Conservation (phyloP, 2,797 vertebrate species). For the Rallus crepitans region DNA sequence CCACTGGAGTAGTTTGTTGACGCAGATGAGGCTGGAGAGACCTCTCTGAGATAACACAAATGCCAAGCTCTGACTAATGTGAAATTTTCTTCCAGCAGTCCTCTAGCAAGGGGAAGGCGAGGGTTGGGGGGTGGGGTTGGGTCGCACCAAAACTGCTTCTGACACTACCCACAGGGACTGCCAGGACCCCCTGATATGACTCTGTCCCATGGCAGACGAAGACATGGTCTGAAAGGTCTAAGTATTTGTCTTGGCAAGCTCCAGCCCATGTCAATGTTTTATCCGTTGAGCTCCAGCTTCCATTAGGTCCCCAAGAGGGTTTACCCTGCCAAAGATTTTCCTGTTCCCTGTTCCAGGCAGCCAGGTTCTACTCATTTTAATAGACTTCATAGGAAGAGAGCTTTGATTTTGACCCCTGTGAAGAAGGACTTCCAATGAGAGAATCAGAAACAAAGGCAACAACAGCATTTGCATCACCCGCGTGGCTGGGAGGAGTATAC, state of each 20-base stretch:
- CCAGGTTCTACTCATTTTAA: neutral
- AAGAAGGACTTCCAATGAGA: neutral
- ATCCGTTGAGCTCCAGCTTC: neutral
- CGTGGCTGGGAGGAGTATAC: neutral
- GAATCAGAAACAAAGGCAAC: constrained; percentile 3
- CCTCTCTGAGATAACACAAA: neutral
- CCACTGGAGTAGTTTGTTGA: neutral
- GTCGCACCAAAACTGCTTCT: neutral
- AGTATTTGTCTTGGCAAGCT: neutral
- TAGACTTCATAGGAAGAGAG: neutral
- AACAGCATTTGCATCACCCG: neutral
- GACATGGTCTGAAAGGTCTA: neutral
- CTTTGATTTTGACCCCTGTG: constrained; percentile 27
- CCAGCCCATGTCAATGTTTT: neutral
- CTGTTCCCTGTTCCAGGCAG: neutral
- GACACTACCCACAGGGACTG: neutral
- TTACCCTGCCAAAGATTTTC: neutral
- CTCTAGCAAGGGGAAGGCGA: rapidly evolving
- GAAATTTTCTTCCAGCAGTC: neutral
- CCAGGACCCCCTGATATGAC: neutral
- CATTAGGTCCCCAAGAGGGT: neutral
- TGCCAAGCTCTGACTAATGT: neutral
- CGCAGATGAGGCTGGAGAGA: neutral
- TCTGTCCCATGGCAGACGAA: neutral
- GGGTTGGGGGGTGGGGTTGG: no score